Evolutionary conservation across 2,888 invertebrate genomes (phyloP).

Genomic region (Omphaloscelis lunosa): DNA sequence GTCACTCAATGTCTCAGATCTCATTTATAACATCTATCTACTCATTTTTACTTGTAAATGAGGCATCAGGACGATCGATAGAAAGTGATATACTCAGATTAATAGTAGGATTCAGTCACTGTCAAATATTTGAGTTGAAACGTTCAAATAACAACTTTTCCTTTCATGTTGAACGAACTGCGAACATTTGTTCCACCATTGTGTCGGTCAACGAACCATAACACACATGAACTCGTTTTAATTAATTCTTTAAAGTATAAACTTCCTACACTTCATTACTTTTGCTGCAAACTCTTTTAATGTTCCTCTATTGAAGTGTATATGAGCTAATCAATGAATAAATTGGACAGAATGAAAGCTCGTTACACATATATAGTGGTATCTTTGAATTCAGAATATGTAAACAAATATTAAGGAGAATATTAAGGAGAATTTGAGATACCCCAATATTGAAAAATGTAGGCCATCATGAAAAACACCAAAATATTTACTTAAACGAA

Average conservation of each 20-base stretch:
- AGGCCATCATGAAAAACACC: conserved; percentile 44
- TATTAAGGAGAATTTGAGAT: conserved; percentile 34
- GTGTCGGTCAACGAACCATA: conserved; percentile 50
- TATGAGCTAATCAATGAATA: conserved; percentile 36
- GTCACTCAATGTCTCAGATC: conserved; percentile 60
- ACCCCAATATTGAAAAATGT: conserved; percentile 48
- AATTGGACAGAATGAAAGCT: conserved; percentile 38
- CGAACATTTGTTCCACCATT: conserved; percentile 44
- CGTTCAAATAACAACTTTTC: conserved; percentile 52
- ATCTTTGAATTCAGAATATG: conserved; percentile 41
- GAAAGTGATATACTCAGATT: conserved; percentile 60
- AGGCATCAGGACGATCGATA: conserved; percentile 54
- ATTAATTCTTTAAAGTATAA: conserved; percentile 56
- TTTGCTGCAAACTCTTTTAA: conserved; percentile 40
- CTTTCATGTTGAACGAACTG: conserved; percentile 32
- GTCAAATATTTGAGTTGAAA: conserved; percentile 52
- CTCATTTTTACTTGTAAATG: conserved; percentile 45
- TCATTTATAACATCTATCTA: conserved; percentile 42
- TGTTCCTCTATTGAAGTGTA: conserved; percentile 32
- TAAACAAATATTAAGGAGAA: conserved; percentile 54
- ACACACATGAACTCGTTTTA: conserved; percentile 44
- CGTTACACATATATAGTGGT: conserved; percentile 36
- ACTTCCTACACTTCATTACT: conserved; percentile 50
- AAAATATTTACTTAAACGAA: conserved; percentile 58
- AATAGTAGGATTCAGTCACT: conserved; percentile 54